Evolutionary conservation across 1,140 invertebrate species (phyloP), one percentile per base, ranked within the genome.

Genomic region (Drosophila erecta): DNA sequence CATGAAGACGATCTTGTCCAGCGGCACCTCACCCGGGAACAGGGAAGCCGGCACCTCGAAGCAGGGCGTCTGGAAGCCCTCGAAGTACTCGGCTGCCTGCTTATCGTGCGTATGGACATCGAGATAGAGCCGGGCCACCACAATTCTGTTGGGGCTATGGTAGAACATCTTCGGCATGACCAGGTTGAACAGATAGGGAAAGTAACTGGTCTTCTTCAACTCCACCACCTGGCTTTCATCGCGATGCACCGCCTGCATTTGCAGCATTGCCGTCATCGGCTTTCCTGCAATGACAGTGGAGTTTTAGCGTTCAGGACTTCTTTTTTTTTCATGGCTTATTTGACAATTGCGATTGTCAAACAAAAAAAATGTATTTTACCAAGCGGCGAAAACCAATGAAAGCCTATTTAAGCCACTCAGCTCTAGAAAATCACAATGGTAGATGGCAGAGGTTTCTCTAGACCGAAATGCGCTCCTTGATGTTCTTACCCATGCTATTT

Each of bases 1-100:
- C 65, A 81, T 2, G 0, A 27, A 81, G 2, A 17, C 58, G 1
- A 81, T 61, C 51, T 49, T 54, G 4, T 54, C n/a, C 0, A 81
- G 4, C 0, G 78, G 78, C 0, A 60, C 60, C 5, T 51, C 27
- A 0, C 2, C 2, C 0, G 78, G 72, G 11, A 80, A 80, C 11
- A 70, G 47, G 8, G 8, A 5, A 27, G 24, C 3, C n/a, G 47
- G 47, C n/a, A 50, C 1, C 2, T 15, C n/a, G 8, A 50, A 30
- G 47, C 27, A 17, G 14, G 27, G 47, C n/a, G 10, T 10, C n/a
- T 15, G 5, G 10, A 4, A 8, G 8, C 47, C 47, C 14, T 50
- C 27, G 2, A 50, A 50, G 8, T 15, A 12, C 3, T 4, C n/a
- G 3, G 47, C n/a, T 1, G 47, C 27, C 3, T 30, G 8, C 6